Base-by-base conservation (phyloP, 1,140 invertebrate genomes). In the Papilio aristodemus region DNA sequence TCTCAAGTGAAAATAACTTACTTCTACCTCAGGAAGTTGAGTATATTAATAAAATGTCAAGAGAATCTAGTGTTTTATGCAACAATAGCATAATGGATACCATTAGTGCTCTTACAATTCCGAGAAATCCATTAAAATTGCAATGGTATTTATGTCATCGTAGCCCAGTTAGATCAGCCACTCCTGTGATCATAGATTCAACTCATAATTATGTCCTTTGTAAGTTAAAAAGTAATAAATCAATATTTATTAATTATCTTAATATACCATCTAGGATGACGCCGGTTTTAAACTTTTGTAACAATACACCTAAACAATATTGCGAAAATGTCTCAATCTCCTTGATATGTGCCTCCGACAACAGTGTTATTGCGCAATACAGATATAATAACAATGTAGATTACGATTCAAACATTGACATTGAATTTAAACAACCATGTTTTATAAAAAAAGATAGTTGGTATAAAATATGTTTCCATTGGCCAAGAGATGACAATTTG, bases 181-280 rank as follows among this genome's bases (percentile, higher is more conserved):
- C 84, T 70, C 91, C 91, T 32, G 76, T 91, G 38, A 74, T 81
- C 62, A 86, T 92, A 66, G 84, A 89, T 72, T 68, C 71, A 57
- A 76, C 76, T 38, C 86, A 86, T 68, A 76, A 76, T 70, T 79
- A 64, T 41, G 75, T 91, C 69, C 78, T 87, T 68, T 79, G 82
- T 22, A 86, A 79, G 70, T 69, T 92, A 27, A 91, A 85, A 79
- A 75, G 78, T 25, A 84, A 85, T 70, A 92, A 91, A 77, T 87
- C 90, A 37, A 80, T 91, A 37, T 90, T 92, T 74, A 76, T 92
- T 19, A 91, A 90, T 69, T 86, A 89, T 32, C 71, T 92, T 5
- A 84, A 73, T 73, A 76, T 92, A 27, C 88, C 89, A 32, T 89
- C 91, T 11, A 85, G 87, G 68, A 89, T 88, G 81, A 81, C 86